Conservation (phyloP, 2,113 vertebrate species). For the Marmota monax region DNA sequence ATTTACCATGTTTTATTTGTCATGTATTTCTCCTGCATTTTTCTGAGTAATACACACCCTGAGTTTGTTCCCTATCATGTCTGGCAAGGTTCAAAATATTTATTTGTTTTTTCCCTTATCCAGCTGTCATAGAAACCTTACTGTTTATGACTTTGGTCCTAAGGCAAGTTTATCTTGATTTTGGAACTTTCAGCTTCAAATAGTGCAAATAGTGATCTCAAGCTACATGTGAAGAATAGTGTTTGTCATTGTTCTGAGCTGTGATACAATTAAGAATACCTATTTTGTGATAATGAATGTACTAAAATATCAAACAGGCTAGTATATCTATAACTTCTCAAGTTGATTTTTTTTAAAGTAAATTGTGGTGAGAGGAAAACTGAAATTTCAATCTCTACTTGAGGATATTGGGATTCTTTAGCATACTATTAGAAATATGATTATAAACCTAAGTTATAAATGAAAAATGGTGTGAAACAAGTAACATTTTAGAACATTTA, state of each 20-base stretch:
- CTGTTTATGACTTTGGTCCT: slow-evolving; percentile 76
- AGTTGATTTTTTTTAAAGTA: slow-evolving; percentile 68
- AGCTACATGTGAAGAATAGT: slow-evolving; percentile 27
- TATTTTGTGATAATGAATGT: slow-evolving; percentile 74
- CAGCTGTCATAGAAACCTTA: slow-evolving; percentile 77
- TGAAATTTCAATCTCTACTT: slow-evolving; percentile 28
- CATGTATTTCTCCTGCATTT: slow-evolving; percentile 58
- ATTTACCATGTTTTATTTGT: slow-evolving; percentile 71
- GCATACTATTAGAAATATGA: background rate
- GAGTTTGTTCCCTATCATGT: slow-evolving; percentile 60
- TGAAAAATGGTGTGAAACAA: slow-evolving; percentile 22
- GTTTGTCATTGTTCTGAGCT: slow-evolving; percentile 56
- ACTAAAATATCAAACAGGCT: slow-evolving; percentile 69
- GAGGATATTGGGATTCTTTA: slow-evolving; percentile 1
- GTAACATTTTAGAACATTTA: slow-evolving; percentile 51
- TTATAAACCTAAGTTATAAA: slow-evolving; percentile 64
- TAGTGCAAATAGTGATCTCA: slow-evolving; percentile 55
- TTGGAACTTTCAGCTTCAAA: slow-evolving; percentile 79
- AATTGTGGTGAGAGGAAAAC: slow-evolving; percentile 60
- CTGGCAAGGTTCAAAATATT: slow-evolving; percentile 73
- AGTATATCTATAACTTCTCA: slow-evolving; percentile 57
- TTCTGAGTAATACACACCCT: slow-evolving; percentile 47
- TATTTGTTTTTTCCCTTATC: slow-evolving; percentile 79
- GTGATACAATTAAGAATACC: slow-evolving; percentile 74
- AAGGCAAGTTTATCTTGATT: slow-evolving; percentile 69